phyloP scores from a whole-genome alignment of 2,797 vertebrate species.

The Sylvilagus floridanus region DNA sequence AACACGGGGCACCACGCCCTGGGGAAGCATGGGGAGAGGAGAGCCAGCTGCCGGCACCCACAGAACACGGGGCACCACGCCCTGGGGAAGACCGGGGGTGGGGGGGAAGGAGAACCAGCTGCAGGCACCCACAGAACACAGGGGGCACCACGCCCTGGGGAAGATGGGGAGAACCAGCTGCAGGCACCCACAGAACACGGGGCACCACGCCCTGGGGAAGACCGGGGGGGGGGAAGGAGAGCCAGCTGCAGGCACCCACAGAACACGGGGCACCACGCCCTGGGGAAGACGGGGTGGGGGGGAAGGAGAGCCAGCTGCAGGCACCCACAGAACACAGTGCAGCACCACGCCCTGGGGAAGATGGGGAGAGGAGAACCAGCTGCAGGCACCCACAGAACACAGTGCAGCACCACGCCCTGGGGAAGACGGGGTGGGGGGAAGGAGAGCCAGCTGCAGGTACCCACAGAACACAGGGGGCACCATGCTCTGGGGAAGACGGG shows the following conservation, averaged over 20 bases:
- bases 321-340: constrained; percentile 79
- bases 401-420: constrained; percentile 95
- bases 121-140: no score
- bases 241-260: not conserved
- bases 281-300: constrained; percentile 76
- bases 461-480: constrained; percentile 84
- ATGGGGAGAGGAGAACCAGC: not conserved
- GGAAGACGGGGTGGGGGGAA: not conserved
- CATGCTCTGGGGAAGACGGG: constrained; percentile 88
- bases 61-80: constrained; percentile 88
- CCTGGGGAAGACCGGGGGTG: constrained; percentile 88
- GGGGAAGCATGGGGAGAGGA: not conserved
- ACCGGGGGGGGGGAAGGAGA: not conserved
- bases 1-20: constrained; percentile 92
- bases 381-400: no score
- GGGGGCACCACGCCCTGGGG: constrained; percentile 93
- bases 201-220: constrained; percentile 92
- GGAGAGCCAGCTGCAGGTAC: not conserved
- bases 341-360: constrained; percentile 93
- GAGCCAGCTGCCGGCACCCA: not conserved
- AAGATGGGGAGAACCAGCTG: not conserved
- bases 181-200: no score
- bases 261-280: constrained; percentile 91
- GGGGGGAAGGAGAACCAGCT: not conserved
- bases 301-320: not conserved